Evolutionary conservation across 2,113 vertebrate genomes (phyloP).

Genomic region (Panurus biarmicus): DNA sequence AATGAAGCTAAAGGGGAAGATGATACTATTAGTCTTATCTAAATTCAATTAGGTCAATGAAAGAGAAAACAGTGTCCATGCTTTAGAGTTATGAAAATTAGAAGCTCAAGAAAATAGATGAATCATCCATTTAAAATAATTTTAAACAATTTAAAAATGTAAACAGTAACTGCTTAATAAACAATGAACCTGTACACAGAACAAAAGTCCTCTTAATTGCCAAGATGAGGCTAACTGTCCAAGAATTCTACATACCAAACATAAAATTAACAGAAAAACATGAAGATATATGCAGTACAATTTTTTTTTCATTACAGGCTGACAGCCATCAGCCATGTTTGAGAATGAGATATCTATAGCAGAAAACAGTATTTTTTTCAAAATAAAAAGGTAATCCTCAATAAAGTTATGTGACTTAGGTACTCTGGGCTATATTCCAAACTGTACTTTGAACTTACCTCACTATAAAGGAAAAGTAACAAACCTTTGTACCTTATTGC

Average conservation of each 20-base stretch:
- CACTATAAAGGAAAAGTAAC: background rate
- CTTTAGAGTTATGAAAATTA: background rate
- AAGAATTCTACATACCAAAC: background rate
- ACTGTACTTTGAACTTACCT: background rate
- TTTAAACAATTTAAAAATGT: background rate
- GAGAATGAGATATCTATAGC: background rate
- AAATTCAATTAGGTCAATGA: background rate
- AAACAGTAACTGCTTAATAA: background rate
- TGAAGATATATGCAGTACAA: background rate
- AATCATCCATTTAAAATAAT: background rate
- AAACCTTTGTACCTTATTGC: background rate
- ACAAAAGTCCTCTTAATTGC: background rate
- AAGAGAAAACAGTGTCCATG: background rate
- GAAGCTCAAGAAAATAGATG: background rate
- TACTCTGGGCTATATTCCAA: background rate
- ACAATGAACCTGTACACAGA: background rate
- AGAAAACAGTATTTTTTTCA: background rate
- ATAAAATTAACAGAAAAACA: background rate
- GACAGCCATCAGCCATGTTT: background rate
- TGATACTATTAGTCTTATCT: background rate
- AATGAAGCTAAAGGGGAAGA: background rate
- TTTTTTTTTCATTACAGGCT: background rate
- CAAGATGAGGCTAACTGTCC: background rate
- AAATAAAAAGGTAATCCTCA: background rate
- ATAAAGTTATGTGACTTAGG: background rate